phyloP scores from a whole-genome alignment of 2,113 vertebrate species.

The Drymodes brunneopygia region DNA sequence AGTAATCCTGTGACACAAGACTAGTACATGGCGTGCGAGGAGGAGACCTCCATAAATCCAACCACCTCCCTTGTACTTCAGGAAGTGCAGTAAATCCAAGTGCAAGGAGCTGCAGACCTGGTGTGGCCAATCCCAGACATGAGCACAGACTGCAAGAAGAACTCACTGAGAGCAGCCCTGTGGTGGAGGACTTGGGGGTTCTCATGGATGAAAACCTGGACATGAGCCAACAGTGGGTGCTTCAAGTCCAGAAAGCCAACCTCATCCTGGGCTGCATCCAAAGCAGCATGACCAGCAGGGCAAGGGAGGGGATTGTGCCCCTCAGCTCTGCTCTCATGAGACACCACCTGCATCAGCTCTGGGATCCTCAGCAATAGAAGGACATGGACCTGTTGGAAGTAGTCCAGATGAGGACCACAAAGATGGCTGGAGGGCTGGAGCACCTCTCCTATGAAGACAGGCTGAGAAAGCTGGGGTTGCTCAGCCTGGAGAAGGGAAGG shows the following conservation, averaged over 20 bases:
- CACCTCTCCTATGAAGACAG: neutral
- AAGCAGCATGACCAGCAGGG: accelerated
- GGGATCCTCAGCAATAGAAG: neutral
- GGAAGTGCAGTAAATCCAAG: neutral
- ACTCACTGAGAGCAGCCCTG: neutral
- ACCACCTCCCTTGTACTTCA: neutral
- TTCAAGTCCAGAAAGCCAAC: neutral
- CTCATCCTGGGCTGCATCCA: neutral
- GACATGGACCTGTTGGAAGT: accelerated
- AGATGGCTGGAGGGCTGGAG: too few species aligned
- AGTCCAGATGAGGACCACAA: too few species aligned
- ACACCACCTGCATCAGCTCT: neutral
- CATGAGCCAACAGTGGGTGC: accelerated
- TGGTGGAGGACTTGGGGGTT: neutral
- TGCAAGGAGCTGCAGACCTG: neutral
- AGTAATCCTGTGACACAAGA: neutral
- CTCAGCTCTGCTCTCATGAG: neutral
- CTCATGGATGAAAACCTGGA: neutral
- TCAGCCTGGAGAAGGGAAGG: neutral
- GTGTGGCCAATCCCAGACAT: neutral
- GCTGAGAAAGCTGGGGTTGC: neutral
- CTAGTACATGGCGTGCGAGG: accelerated
- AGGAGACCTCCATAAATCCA: neutral
- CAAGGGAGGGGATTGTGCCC: neutral
- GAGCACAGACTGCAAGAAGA: neutral